phyloP scores from a whole-genome alignment of 2,113 vertebrate species.

The Cryptomyrus ogoouensis region DNA sequence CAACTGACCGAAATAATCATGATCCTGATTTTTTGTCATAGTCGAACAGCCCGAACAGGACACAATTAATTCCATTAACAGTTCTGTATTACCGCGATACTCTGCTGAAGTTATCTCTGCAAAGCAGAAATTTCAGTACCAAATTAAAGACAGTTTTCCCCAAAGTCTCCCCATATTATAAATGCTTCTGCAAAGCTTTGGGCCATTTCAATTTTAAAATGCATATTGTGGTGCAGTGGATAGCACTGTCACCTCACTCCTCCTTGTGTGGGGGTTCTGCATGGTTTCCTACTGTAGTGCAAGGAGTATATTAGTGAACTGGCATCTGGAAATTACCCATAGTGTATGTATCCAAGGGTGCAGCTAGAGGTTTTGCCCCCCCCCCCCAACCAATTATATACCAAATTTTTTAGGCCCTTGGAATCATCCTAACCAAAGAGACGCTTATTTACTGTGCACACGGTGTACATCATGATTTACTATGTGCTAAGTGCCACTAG shows the following conservation, averaged over 20 bases:
- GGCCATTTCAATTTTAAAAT: neutral
- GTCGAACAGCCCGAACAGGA: neutral
- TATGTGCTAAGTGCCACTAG: too few species aligned
- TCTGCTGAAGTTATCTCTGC: neutral
- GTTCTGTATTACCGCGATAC: neutral
- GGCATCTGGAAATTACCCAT: neutral
- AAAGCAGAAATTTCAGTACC: neutral
- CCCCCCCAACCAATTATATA: neutral
- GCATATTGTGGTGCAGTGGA: neutral
- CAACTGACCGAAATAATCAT: neutral
- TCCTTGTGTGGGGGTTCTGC: neutral
- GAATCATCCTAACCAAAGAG: neutral
- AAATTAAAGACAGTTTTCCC: neutral
- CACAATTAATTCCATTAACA: neutral
- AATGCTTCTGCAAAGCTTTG: neutral
- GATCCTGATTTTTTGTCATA: neutral
- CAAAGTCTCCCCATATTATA: neutral
- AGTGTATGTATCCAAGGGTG: neutral
- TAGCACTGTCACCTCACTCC: neutral
- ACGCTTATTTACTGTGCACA: too few species aligned
- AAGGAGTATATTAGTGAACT: neutral
- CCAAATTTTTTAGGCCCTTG: neutral
- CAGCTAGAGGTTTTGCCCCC: neutral
- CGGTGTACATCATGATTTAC: too few species aligned
- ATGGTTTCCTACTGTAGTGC: neutral